Evolutionary conservation across 2,113 vertebrate genomes (phyloP), one percentile per base, ranked within the genome.

Genomic region (Podilymbus podiceps): DNA sequence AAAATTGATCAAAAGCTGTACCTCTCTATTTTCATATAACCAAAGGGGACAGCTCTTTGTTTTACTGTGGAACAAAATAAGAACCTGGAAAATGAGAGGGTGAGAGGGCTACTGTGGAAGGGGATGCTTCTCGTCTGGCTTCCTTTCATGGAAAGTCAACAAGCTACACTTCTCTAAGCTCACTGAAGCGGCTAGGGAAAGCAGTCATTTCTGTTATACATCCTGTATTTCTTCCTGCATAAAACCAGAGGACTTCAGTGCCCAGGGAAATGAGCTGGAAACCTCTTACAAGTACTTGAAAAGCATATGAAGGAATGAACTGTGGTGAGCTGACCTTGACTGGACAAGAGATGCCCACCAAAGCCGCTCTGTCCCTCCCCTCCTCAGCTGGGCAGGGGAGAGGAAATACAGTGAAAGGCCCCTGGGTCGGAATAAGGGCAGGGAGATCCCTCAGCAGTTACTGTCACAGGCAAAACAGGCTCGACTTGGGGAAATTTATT

Each of bases 391-490:
- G 25, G 31, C 21, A 14, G 8, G 5, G 6, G 6, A 46, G 15
- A 72, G 6, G 66, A 83, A 52, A 58, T 31, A 27, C 3, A 60
- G 25, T 1, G 2, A 27, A 33, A 42, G 2, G 12, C 8, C 50
- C 4, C 1, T 20, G 11, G 7, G 21, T 40, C 3, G 3, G 17
- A 16, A 46, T 16, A 46, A 46, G 15, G 46, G 17, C 12, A 81
- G 22, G 33, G 47, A 38, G 6, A 83, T 40, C 10, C 13, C 16
- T 44, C 56, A 38, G 1, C 5, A 46, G 3, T 67, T 67, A 33
- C 4, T 2, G 2, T n/a, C 9, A 30, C 0, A 0, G 11, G 20
- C 20, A 38, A 58, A 81, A 52, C 10, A 31, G 23, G 12, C 42
- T 42, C 42, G 42, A 42, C 8, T 58, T 1, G 11, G 3, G 10